Evolutionary conservation across 1,140 invertebrate genomes (phyloP), one percentile per base, ranked within the genome.

Genomic region (Drosophila kurseongensis): DNA sequence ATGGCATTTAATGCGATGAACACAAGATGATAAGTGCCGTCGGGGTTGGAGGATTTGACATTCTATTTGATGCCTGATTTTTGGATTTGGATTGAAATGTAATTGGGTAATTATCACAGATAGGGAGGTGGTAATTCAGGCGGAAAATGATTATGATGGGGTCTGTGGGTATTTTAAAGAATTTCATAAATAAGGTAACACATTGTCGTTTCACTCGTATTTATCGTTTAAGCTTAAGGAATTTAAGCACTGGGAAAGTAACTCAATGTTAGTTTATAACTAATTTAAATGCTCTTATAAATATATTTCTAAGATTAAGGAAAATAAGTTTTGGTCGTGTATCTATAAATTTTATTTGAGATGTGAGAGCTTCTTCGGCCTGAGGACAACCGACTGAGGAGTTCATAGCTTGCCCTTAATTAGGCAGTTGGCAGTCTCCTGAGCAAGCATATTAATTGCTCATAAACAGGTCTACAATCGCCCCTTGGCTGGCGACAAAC

Each of bases 401-500:
- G 38, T 38, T 44, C 18, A 32, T 29, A 9, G 8, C 16, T 18
- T n/a, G 36, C 13, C 42, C 36, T 42, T 50, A 14, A 51, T 78
- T 45, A 41, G 45, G 23, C 29, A 32, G 18, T 36, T 38, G 32
- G 47, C 48, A 42, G 42, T 29, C 65, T 52, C 41, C 42, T 45
- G 62, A 14, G 63, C 63, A 57, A 61, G 73, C 81, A 83, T 83
- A 83, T 84, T 83, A 83, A 83, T 83, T 83, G 80, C 80, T 76
- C 71, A 83, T 83, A 83, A 83, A 76, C 65, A 60, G 55, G 42
- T 18, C 23, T 35, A 4, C 35, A 48, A 18, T 59, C n/a, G n/a
- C 4, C 16, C 12, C 1, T 13, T 13, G 18, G 36, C 13, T 27
- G 14, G 32, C 5, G 12, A 62, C 14, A 14, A 47, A 38, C 42